Evolutionary conservation across 2,113 vertebrate species (phyloP), one percentile per base, ranked within the genome.

Genomic region (Tachuris rubrigastra): DNA sequence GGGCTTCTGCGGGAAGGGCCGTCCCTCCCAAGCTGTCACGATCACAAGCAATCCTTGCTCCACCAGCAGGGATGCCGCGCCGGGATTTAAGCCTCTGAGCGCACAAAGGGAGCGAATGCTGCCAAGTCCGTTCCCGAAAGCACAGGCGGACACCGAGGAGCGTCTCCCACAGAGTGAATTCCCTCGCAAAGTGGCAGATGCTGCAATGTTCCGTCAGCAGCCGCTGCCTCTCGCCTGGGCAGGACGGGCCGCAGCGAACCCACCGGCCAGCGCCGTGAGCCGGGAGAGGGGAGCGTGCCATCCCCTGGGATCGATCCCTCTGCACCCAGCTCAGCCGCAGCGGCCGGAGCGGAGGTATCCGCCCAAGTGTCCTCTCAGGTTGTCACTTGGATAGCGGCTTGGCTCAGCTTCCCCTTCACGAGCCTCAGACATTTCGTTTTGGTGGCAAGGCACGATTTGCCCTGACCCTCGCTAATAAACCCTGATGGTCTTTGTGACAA

Each of bases 241-340:
- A 85, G 71, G 41, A 66, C 18, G 2, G 5, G 52, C 53, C 3
- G 5, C 31, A 42, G 80, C 17, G 22, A 69, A 17, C 28, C 44
- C 44, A 10, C 66, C 1, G 5, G 7, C 20, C 4, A 35, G 53
- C 3, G 1, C 60, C 56, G 28, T 1, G 5, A 41, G 53, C 2
- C 1, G n/a, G 31, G 46, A 44, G 28, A 58, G 30, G 33, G 39
- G 76, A 37, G 25, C 50, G 25, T 2, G 1, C 37, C 28, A 4
- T 82, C 31, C 19, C 4, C 35, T 17, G 47, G 5, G 16, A 18
- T 24, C 17, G 31, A 27, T 89, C 44, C 8, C 1, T 27, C 63
- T 0, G 2, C 50, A 25, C 24, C 44, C 80, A 20, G 0, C 30
- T 4, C 18, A 63, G 66, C 82, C 56, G 37, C 58, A 9, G 56